Evolutionary conservation across 2,888 invertebrate species (phyloP), one percentile per base, ranked within the genome.

Genomic region (Drosophila quinaria): DNA sequence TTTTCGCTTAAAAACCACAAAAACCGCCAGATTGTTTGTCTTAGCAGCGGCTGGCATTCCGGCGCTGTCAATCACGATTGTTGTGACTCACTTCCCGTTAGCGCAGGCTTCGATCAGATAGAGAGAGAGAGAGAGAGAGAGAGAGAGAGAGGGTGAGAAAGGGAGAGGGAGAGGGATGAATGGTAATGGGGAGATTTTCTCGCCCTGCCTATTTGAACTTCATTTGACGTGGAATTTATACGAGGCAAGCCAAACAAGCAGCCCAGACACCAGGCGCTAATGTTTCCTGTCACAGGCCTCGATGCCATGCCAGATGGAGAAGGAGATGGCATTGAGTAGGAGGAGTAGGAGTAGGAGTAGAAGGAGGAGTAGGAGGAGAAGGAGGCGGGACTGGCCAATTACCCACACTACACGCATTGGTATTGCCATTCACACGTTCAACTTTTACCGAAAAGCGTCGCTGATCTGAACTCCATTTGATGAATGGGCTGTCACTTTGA

Each of bases 21-120:
- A 71, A 80, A 72, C 80, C 73, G 78, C 66, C 88, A 78, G 85
- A 89, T 84, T 84, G 83, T 87, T 84, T 84, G 78, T 89, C 89
- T 84, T 78, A 84, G 74, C 78, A 74, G 81, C 89, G 64, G 69
- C 61, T 66, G 78, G 60, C 55, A 80, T 76, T 74, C 75, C 78
- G 77, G 22, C 51, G 73, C 78, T 83, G 81, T 83, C 79, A 80
- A 83, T 80, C 84, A 80, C 84, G 62, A 70, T 64, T 60, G 74
- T 72, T 77, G 52, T 49, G 65, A 51, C 69, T 61, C 54, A 44
- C 64, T 50, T 58, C 49, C 77, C 72, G 52, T 56, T 59, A 50
- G 35, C 37, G 22, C 49, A 41, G 41, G 54, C 55, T 55, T 44
- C 22, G 55, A 56, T 44, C 55, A 11, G 9, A 4, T 8, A 5